Base-by-base conservation (phyloP, 2,113 vertebrate genomes). In the Chaetodon trifascialis region DNA sequence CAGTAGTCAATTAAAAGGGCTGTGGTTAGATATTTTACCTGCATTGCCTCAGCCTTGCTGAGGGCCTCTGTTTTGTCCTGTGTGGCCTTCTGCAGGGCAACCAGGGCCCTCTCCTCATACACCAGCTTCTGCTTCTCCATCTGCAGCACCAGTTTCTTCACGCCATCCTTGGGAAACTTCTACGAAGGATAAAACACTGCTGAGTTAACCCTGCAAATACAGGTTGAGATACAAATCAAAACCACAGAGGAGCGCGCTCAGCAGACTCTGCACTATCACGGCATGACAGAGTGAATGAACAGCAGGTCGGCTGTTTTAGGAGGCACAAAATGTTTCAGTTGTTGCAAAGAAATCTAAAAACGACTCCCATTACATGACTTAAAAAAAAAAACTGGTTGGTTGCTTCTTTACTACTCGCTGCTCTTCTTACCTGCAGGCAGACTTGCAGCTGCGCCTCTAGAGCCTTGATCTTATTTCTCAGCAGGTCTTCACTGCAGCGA, bases 91-190 rank as follows among this genome's bases (percentile, higher is more conserved):
- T 97, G 96, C 70, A 98, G 92, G 8, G 96, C 94, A 8, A 95
- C 94, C 89, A 97, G 93, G 62, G 96, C 96, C 80, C 96, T 97
- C 86, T 97, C 95, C 83, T 99, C 97, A 0, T 97, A 98, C 66
- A 88, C 91, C 83, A 95, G 91, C 76, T 96, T 98, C 90, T 99
- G 96, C 82, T 96, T 96, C 94, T 99, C 97, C 97, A 98, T 97
- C 85, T 97, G 96, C 58, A 97, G 34, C 63, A 97, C 78, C 59
- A 96, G 93, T 81, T 95, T 97, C 89, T 96, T 97, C 90, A 97
- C 21, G 94, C 93, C 94, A 95, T 95, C 86, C 91, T 95, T 88
- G 87, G 95, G 90, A 76, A 92, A 75, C 64, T 77, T 91, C 93
- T 94, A n/a, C 5, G 25, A 60, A 73, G 23, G 34, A 82, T 52